Base-by-base conservation (phyloP, 2,888 invertebrate genomes). In the Dichetophora obliterata region DNA sequence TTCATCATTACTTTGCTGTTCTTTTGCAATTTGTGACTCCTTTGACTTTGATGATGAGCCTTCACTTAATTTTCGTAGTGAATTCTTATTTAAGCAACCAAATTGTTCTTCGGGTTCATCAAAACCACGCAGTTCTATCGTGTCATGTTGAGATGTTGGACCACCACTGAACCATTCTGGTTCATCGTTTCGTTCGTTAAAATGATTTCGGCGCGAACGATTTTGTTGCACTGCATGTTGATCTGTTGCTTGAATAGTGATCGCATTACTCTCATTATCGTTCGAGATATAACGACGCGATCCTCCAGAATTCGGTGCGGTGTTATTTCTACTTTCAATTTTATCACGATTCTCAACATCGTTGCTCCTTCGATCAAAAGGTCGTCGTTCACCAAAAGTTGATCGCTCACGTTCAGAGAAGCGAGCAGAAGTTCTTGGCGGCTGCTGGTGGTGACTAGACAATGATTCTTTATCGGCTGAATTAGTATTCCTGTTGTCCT, bases 81-180 rank as follows among this genome's bases (percentile, higher is more conserved):
- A 63, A 74, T 52, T 57, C n/a, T 54, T 71, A 70, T 31, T 73
- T 19, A 65, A 72, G 57, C 52, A 73, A 65, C 72, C 75, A 37
- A 81, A 71, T 0, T 80, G 79, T 27, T 85, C 86, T 22, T 95
- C 85, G 54, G 78, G 79, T 75, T 96, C 96, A 84, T 98, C 97
- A 90, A 98, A 98, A 22, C 98, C 98, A 68, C 95, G 93, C 83
- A 98, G 91, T 89, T 98, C 98, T 84, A 98, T 98, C 52, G 96
- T 96, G 84, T 98, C 98, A 85, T 94, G 88, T 87, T 97, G 95
- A 79, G 97, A 97, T 79, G 95, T 94, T 65, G 98, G 98, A 63
- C 97, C 98, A 78, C 94, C 94, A 84, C 94, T 95, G 86, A 94
- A 95, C 96, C 98, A 97, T 90, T 97, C 97, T 3, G 97, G 97